These are phyloP conservation scores for Hafferia zeledoni DNA, from an alignment of 2,797 vertebrate genomes.

Conservation along the genomic window DNA sequence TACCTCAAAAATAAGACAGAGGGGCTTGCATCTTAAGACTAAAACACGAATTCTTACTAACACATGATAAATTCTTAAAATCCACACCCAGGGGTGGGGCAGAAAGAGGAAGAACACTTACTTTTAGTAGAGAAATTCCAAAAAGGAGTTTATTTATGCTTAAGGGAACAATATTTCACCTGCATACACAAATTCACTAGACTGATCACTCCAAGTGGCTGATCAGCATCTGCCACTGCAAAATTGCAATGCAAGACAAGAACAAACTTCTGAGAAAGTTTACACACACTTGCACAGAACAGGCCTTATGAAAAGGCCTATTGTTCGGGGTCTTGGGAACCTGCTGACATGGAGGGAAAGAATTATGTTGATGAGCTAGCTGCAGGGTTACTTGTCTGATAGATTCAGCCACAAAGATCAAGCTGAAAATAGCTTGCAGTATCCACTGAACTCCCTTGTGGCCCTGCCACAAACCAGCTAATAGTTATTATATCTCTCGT, in stretches of 20 bases:
- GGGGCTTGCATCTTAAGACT: background rate
- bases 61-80: background rate
- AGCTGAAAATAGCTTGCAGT: background rate
- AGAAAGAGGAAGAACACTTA: background rate
- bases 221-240: background rate
- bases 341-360: conserved; percentile 38
- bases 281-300: background rate
- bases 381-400: background rate
- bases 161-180: background rate
- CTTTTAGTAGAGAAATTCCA: background rate
- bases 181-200: background rate
- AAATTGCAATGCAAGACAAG: background rate
- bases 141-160: background rate
- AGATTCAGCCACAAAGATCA: background rate
- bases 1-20: background rate
- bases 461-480: background rate
- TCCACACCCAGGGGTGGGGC: background rate
- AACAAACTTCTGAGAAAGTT: conserved; percentile 9
- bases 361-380: conserved; percentile 56
- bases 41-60: background rate
- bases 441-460: background rate
- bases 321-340: conserved; percentile 63
- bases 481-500: background rate
- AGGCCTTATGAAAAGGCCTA: conserved; percentile 36
- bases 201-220: background rate